Evolutionary conservation across 92 coral and sea anemone genomes (phyloP).

Genomic region (Desmophyllum pertusum): DNA sequence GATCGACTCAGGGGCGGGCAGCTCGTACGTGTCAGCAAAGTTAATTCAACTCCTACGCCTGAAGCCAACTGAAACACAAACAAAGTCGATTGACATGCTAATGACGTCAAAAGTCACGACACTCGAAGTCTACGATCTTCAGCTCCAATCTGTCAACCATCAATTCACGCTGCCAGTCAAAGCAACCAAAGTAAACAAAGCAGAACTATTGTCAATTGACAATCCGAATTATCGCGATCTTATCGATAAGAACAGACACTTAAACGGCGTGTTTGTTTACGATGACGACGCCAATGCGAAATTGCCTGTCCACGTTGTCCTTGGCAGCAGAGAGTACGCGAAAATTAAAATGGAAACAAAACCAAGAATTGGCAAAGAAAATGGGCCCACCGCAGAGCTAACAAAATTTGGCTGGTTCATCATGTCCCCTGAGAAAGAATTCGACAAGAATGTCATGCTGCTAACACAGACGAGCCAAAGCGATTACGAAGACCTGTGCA

Average conservation of each 20-base stretch:
- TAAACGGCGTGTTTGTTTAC: slow-evolving; percentile 52
- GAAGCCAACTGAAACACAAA: slow-evolving; percentile 37
- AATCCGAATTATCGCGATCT: slow-evolving; percentile 64
- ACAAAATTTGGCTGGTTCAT: slow-evolving; percentile 60
- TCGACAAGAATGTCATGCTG: slow-evolving; percentile 33
- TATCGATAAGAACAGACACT: slow-evolving; percentile 43
- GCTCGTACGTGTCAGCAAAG: slow-evolving; percentile 57
- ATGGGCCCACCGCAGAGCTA: slow-evolving; percentile 47
- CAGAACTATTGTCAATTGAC: slow-evolving; percentile 64
- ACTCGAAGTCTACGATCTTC: slow-evolving; percentile 50
- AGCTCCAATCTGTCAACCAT: slow-evolving; percentile 50
- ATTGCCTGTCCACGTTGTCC: slow-evolving; percentile 43
- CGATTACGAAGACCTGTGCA: slow-evolving; percentile 52
- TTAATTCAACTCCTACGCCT: slow-evolving; percentile 30
- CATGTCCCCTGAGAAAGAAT: slow-evolving; percentile 44
- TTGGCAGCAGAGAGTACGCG: slow-evolving; percentile 58
- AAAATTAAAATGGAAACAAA: slow-evolving; percentile 45
- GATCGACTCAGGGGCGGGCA: slow-evolving; percentile 63
- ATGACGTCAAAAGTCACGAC: slow-evolving; percentile 49
- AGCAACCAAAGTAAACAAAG: slow-evolving; percentile 64
- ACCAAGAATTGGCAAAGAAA: slow-evolving; percentile 44
- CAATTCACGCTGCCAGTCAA: slow-evolving; percentile 57
- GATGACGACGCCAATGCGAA: slow-evolving; percentile 50
- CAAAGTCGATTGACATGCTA: slow-evolving; percentile 56
- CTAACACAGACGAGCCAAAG: slow-evolving; percentile 52